Percentiles rank a stretch among this genome's conserved stretches.
Evolutionary conservation across 2,888 invertebrate species (phyloP).

Genomic region (Drosophila sordidapex): DNA sequence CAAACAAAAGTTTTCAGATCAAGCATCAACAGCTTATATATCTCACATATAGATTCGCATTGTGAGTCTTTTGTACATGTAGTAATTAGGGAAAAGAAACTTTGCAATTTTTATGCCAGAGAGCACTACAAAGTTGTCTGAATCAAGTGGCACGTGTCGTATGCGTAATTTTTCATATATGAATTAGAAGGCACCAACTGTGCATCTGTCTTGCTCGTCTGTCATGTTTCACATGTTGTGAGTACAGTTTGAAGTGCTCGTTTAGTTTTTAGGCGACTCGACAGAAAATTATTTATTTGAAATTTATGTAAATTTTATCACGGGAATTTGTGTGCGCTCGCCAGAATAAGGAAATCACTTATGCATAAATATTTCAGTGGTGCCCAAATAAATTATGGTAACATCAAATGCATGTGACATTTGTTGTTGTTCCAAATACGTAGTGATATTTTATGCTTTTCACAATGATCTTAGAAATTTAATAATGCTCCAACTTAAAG

Average conservation of each 20-base stretch:
- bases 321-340: constrained; percentile 52
- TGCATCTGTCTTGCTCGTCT: constrained; percentile 34
- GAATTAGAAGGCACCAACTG: constrained; percentile 35
- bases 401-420: constrained; percentile 9
- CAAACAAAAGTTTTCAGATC: not conserved
- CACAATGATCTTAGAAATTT: constrained; percentile 44
- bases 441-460: constrained; percentile 20
- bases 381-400: constrained; percentile 48
- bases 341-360: constrained; percentile 21
- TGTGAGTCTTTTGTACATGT: constrained; percentile 47
- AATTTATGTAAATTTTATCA: constrained; percentile 72
- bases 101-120: constrained; percentile 52
- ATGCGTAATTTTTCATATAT: constrained; percentile 65
- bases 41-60: not conserved
- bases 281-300: constrained; percentile 56
- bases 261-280: constrained; percentile 71
- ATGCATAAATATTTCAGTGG: constrained; percentile 52
- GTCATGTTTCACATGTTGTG: constrained; percentile 63
- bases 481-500: not conserved
- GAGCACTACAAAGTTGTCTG: constrained; percentile 60
- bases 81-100: constrained; percentile 24
- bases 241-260: constrained; percentile 51
- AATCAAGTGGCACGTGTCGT: constrained; percentile 59
- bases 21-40: not conserved
- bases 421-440: constrained; percentile 3